A percentile compares a stretch with the other conserved stretches of the same genome.
These are phyloP conservation scores for Paracanthobrama guichenoti DNA, from an alignment of 2,113 vertebrate genomes.

Conservation along the genomic window DNA sequence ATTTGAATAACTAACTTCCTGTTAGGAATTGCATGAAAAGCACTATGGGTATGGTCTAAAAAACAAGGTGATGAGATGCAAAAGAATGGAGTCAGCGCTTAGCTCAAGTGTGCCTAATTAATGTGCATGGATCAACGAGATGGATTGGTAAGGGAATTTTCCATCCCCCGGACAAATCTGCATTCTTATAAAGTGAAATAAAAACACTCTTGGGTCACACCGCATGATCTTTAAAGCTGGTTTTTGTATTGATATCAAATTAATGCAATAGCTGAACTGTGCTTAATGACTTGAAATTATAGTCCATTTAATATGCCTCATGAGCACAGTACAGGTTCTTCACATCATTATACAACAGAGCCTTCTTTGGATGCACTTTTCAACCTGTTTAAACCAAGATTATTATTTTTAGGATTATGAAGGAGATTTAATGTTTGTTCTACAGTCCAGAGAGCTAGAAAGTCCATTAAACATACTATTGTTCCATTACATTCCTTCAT, in stretches of 20 bases:
- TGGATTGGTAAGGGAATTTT: background rate
- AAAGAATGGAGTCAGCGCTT: background rate
- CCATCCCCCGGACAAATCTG: background rate
- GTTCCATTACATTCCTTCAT: background rate
- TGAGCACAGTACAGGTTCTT: background rate
- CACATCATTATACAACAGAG: background rate
- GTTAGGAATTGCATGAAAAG: background rate
- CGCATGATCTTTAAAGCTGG: background rate
- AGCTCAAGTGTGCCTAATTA: constrained; percentile 7
- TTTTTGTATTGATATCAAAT: constrained; percentile 27
- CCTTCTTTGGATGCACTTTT: background rate
- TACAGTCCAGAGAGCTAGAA: background rate
- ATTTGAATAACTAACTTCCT: background rate
- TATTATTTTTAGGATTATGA: background rate
- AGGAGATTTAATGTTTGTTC: background rate
- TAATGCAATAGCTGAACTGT: constrained; percentile 26
- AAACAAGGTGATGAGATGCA: constrained; percentile 8
- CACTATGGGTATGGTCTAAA: background rate
- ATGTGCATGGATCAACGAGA: constrained; percentile 1
- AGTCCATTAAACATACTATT: constrained; percentile 3
- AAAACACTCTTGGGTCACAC: background rate
- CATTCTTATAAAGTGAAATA: background rate
- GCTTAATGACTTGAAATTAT: constrained; percentile 24
- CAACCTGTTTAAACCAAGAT: background rate
- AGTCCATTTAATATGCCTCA: background rate